A percentile compares a stretch with the other conserved stretches of the same genome.
phyloP scores from a whole-genome alignment of 2,888 invertebrate species.

The Trichopria drosophilae region DNA sequence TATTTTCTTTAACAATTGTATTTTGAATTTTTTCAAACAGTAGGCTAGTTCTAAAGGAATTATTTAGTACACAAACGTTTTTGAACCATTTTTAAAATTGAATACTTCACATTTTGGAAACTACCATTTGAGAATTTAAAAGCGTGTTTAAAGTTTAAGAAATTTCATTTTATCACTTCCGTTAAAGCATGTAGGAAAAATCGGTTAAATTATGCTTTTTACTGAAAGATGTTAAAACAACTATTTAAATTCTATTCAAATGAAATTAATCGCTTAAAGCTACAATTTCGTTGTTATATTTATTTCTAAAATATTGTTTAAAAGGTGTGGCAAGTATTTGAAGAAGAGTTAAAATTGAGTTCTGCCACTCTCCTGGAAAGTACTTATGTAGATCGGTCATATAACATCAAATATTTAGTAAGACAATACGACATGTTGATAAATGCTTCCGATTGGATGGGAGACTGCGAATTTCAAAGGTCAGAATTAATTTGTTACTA shows the following conservation, averaged over 20 bases:
- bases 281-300: too few relatives aligned
- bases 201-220: too few relatives aligned
- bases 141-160: too few relatives aligned
- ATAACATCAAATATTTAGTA: conserved; percentile 48
- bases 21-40: conserved; percentile 3
- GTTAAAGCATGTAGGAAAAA: too few relatives aligned
- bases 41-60: too few relatives aligned
- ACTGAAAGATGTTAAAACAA: too few relatives aligned
- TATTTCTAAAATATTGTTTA: conserved; percentile 19
- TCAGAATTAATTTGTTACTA: too few relatives aligned
- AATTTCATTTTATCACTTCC: too few relatives aligned
- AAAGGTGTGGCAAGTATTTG: conserved; percentile 75
- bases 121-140: background rate
- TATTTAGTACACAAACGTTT: too few relatives aligned
- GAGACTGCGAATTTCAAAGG: conserved; percentile 40
- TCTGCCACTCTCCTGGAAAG: conserved; percentile 41
- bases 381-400: conserved; percentile 54
- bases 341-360: conserved; percentile 71
- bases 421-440: conserved; percentile 42
- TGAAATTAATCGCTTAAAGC: too few relatives aligned
- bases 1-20: background rate
- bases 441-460: conserved; percentile 50
- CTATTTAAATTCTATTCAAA: too few relatives aligned
- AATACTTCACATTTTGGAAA: background rate
- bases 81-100: too few relatives aligned